Percentiles rank a stretch among this genome's conserved stretches.
phyloP scores from a whole-genome alignment of 2,113 vertebrate genomes.

The Balaeniceps rex region DNA sequence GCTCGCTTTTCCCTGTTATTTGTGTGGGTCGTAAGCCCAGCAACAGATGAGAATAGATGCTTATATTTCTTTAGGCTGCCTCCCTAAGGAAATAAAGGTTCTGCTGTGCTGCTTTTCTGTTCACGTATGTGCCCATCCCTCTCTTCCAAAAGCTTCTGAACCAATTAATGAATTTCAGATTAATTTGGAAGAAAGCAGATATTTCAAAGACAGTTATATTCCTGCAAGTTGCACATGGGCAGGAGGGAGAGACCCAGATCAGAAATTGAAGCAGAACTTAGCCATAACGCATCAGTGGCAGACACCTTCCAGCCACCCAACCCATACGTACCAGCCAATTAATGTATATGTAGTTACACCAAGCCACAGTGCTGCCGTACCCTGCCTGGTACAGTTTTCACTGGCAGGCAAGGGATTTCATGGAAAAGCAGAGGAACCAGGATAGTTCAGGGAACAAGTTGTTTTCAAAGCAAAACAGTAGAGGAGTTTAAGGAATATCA shows the following conservation, averaged over 20 bases:
- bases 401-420: neutral
- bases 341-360: neutral
- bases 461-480: neutral
- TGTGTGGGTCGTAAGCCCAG: slow-evolving; percentile 48
- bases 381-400: neutral
- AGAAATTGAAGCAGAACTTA: neutral
- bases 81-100: slow-evolving; percentile 31
- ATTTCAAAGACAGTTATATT: neutral
- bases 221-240: neutral
- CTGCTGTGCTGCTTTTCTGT: neutral
- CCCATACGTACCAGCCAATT: neutral
- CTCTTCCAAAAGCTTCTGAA: neutral
- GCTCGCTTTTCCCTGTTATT: slow-evolving; percentile 25
- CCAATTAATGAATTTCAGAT: neutral
- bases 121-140: neutral
- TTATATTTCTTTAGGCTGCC: slow-evolving; percentile 5
- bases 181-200: neutral
- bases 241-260: neutral
- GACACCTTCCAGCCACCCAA: neutral
- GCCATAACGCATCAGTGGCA: neutral
- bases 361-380: accelerated
- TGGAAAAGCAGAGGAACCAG: neutral
- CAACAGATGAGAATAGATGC: slow-evolving; percentile 43
- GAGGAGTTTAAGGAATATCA: neutral
- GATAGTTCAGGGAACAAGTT: neutral